phyloP scores from a whole-genome alignment of 1,140 invertebrate genomes.

The Diabrotica undecimpunctata region DNA sequence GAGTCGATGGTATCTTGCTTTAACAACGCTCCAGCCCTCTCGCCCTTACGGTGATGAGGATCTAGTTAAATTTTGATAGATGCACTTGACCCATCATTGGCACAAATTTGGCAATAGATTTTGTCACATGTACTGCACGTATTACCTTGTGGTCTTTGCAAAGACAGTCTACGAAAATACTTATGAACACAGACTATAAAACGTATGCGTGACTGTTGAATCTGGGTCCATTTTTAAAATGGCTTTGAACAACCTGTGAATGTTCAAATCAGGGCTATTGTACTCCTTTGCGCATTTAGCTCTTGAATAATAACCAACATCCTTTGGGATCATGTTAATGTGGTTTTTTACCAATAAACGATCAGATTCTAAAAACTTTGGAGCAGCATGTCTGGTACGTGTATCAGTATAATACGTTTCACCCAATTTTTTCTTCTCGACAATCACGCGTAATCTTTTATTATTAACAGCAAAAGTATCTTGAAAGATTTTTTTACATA shows the following conservation, averaged over 20 bases:
- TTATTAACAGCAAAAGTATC: constrained; percentile 17
- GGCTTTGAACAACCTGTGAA: constrained; percentile 16
- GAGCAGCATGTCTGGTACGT: constrained; percentile 1
- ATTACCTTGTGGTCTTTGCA: too few relatives aligned
- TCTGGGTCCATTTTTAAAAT: constrained; percentile 12
- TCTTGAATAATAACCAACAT: constrained; percentile 14
- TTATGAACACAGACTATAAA: constrained; percentile 14
- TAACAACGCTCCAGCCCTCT: too few relatives aligned
- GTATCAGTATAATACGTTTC: constrained; percentile 8
- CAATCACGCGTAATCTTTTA: constrained; percentile 10
- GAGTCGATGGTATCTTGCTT: too few relatives aligned
- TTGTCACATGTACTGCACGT: too few relatives aligned
- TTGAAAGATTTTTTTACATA: constrained; percentile 19
- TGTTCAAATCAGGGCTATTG: constrained; percentile 22
- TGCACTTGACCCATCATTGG: too few relatives aligned
- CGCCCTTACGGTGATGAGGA: too few relatives aligned
- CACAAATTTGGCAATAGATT: too few relatives aligned
- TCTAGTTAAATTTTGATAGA: too few relatives aligned
- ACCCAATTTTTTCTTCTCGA: constrained; percentile 16
- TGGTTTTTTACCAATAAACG: neutral
- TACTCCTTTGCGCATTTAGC: constrained; percentile 23
- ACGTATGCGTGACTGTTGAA: constrained; percentile 15
- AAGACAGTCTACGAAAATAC: neutral
- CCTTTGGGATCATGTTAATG: constrained; percentile 14
- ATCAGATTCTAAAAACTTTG: constrained; percentile 9